Conservation (phyloP, 2,888 invertebrate genomes). For the Gymnocheta viridis region DNA sequence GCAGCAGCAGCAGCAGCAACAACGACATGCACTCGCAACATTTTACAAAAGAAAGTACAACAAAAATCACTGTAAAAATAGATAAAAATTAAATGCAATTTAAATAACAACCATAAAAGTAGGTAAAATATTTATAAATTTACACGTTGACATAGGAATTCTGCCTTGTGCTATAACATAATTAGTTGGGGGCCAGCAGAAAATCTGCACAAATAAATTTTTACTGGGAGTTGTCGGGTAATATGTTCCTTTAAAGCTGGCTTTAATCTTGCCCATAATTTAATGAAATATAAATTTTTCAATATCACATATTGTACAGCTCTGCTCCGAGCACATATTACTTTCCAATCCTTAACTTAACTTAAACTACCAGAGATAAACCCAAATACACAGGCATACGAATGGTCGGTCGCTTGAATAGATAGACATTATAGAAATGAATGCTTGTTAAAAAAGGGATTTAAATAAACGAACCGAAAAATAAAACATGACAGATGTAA, state of each 20-base stretch:
- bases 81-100: constrained; percentile 70
- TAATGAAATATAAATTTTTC: background rate
- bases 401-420: background rate
- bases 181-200: background rate
- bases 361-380: constrained; percentile 49
- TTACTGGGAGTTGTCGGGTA: background rate
- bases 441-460: constrained; percentile 62
- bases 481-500: constrained; percentile 70
- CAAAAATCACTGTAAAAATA: constrained; percentile 67
- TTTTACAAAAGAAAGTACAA: constrained; percentile 35
- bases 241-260: background rate
- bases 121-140: constrained; percentile 59
- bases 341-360: constrained; percentile 48
- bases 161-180: background rate
- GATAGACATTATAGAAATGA: constrained; percentile 41
- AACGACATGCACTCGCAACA: constrained; percentile 25
- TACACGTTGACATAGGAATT: background rate
- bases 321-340: constrained; percentile 1
- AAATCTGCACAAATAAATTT: background rate
- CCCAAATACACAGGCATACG: constrained; percentile 8
- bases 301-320: background rate
- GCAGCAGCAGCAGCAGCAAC: constrained; percentile 9
- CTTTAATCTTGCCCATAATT: too few species aligned
- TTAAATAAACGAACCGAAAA: constrained; percentile 70
- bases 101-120: constrained; percentile 66